Evolutionary conservation across 2,797 vertebrate genomes (phyloP), one percentile per base, ranked within the genome.

Genomic region (Melanotaenia pygmaea): DNA sequence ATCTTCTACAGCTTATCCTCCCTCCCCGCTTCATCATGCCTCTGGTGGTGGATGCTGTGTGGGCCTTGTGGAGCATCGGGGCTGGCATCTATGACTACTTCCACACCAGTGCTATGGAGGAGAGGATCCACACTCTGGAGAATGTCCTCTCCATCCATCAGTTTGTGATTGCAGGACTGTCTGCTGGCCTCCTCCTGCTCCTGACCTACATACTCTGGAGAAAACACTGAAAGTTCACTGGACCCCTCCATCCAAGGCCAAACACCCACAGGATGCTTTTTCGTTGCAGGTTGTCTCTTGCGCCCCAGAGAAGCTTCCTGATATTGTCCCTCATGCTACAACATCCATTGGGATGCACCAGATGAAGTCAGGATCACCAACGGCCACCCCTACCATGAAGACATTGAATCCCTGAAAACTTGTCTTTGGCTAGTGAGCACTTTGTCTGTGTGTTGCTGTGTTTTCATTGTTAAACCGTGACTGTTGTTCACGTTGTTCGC

Each of bases 71-170:
- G 95, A 95, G 94, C 88, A 94, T 95, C 3, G 82, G 84, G 1
- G 93, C 91, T 0, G 94, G 92, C 26, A 60, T 95, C 75, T 95
- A 95, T 6, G 95, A 95, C 90, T 95, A 95, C 90, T 90, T 95
- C 80, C 89, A 95, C 87, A 95, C 94, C 78, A 95, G 87, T 0
- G 94, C 94, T 80, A 95, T 95, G 93, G 95, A 95, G 88, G 91
- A 94, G 84, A 87, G 94, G 86, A 95, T 95, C 76, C 90, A 94
- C 84, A 85, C 91, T 0, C 89, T 95, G 86, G 95, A 95, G 72
- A 94, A 91, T 11, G 91, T 88, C 65, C 85, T 95, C 57, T 87
- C 88, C 3, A 87, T 94, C 67, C 95, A 95, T 78, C 93, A 95
- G 90, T 92, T 87, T 64, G 85, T 95, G 64, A 95, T 95, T 0